Percentiles rank a stretch among this genome's conserved stretches.
Evolutionary conservation across 1,140 invertebrate species (phyloP).

Genomic region (Caenorhabditis elegans): DNA sequence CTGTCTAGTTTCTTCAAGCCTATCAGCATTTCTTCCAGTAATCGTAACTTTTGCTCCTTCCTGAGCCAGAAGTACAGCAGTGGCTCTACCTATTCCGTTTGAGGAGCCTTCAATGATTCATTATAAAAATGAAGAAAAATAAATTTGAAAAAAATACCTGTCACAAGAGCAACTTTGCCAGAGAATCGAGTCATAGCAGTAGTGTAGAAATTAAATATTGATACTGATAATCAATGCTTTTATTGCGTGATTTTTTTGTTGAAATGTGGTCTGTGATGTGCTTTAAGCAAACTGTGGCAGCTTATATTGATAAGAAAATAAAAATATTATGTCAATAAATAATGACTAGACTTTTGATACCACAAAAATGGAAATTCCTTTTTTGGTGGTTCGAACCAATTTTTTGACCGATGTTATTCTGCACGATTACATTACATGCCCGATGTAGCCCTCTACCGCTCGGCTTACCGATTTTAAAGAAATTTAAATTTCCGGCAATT

Average conservation of each 20-base stretch:
- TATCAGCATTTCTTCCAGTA: conserved; percentile 74
- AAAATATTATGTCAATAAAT: background rate
- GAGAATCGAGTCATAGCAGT: background rate
- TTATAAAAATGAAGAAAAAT: background rate
- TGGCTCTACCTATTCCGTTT: conserved; percentile 80
- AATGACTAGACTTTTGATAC: too few species aligned
- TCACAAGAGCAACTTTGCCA: background rate
- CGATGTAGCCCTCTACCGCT: too few species aligned
- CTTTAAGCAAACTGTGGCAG: background rate
- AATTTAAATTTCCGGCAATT: too few species aligned
- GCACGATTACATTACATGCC: too few species aligned
- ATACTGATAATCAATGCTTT: background rate
- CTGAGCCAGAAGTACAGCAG: conserved; percentile 76
- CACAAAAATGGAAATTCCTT: too few species aligned
- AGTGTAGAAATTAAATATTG: background rate
- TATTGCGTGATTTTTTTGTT: background rate
- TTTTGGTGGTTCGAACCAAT: too few species aligned
- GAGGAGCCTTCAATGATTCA: conserved; percentile 72
- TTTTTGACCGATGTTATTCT: too few species aligned
- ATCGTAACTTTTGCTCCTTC: conserved; percentile 75
- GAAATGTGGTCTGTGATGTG: background rate
- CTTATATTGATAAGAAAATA: background rate
- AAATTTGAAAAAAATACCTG: background rate
- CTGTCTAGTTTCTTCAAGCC: conserved; percentile 36
- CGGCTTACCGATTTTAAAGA: too few species aligned